These are phyloP conservation scores for Urophycis tenuis DNA, from an alignment of 2,797 vertebrate species.

Conservation along the genomic window DNA sequence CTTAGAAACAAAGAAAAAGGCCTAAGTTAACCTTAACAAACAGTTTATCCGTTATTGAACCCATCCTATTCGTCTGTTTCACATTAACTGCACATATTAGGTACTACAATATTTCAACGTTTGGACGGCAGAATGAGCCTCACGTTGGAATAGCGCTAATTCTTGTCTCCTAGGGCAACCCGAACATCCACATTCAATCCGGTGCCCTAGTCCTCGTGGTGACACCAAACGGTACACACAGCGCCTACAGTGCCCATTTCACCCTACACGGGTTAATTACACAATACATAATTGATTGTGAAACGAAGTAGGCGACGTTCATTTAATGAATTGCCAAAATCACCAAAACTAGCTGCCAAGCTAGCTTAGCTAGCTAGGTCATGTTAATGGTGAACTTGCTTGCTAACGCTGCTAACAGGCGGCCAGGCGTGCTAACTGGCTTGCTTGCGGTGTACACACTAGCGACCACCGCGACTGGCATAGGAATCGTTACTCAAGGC, in stretches of 20 bases:
- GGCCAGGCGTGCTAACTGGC: conserved; percentile 31
- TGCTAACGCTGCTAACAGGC: conserved; percentile 33
- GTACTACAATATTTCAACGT: neutral
- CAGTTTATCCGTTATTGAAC: too few species aligned
- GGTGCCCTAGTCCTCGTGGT: neutral
- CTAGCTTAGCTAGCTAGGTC: conserved; percentile 18
- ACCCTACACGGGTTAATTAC: neutral
- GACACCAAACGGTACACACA: neutral
- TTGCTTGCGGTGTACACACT: conserved; percentile 25
- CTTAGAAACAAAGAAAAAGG: neutral
- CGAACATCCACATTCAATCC: neutral
- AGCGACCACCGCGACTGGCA: neutral
- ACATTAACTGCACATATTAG: neutral
- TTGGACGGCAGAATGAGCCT: neutral
- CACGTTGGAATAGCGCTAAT: neutral
- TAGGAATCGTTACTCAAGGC: neutral
- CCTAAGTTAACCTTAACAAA: neutral
- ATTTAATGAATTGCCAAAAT: conserved; percentile 28
- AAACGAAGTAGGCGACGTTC: neutral
- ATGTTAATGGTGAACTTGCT: conserved; percentile 17
- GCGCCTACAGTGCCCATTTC: neutral
- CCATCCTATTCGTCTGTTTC: neutral
- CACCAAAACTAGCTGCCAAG: neutral
- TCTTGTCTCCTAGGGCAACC: neutral
- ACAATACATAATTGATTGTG: neutral